A percentile compares a stretch with the other conserved stretches of the same genome.
Conservation (phyloP, 64 coral and sea anemone genomes). For the Stichodactyla helianthus region DNA sequence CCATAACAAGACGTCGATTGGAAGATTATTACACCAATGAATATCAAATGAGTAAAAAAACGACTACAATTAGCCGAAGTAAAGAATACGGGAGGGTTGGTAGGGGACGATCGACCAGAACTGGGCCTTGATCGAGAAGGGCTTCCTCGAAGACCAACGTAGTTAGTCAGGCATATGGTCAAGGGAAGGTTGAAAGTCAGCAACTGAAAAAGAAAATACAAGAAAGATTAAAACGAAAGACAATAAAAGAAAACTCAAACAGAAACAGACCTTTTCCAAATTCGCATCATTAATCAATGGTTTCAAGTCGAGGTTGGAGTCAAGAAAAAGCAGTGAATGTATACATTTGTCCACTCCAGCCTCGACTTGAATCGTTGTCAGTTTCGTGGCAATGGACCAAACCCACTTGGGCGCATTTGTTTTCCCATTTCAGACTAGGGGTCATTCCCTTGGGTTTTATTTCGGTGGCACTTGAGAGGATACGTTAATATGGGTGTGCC, state of each 20-base stretch:
- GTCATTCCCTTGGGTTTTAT: too few species aligned
- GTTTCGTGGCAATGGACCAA: too few species aligned
- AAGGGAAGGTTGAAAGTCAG: conserved; percentile 41
- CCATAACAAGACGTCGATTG: conserved; percentile 62
- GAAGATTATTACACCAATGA: conserved; percentile 43
- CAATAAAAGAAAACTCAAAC: neutral
- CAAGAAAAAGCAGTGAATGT: neutral
- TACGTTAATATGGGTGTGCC: too few species aligned
- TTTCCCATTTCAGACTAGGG: too few species aligned
- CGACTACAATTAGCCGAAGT: conserved; percentile 24
- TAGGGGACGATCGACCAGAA: neutral
- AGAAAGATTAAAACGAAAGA: neutral
- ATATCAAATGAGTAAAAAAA: conserved; percentile 49
- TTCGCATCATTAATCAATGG: too few species aligned
- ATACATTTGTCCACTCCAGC: too few species aligned
- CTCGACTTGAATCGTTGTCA: too few species aligned
- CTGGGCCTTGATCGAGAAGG: neutral
- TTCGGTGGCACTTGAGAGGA: too few species aligned
- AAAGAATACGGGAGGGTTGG: conserved; percentile 13
- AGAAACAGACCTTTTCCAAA: neutral
- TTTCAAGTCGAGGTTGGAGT: neutral
- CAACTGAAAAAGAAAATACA: conserved; percentile 26
- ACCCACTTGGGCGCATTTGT: too few species aligned
- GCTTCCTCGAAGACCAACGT: neutral
- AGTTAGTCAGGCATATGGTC: conserved; percentile 37